phyloP scores from a whole-genome alignment of 2,888 invertebrate genomes.

The Nipponacmea schrenckii region DNA sequence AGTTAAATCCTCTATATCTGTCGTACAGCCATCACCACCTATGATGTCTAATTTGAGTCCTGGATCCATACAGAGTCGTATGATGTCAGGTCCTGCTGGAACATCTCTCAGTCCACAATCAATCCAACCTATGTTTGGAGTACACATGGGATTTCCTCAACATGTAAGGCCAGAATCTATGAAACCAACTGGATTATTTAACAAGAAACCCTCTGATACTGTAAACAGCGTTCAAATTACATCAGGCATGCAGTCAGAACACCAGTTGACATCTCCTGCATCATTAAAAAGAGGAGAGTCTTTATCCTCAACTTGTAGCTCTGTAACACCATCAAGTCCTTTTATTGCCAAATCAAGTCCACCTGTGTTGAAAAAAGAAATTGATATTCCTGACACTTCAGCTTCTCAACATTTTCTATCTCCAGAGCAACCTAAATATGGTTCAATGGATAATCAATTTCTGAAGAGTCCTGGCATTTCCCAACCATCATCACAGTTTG shows the following conservation, averaged over 20 bases:
- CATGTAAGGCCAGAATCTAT: background rate
- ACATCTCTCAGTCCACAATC: background rate
- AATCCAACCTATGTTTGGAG: background rate
- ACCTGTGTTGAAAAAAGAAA: slow-evolving; percentile 1
- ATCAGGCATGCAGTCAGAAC: background rate
- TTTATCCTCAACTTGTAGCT: slow-evolving; percentile 8
- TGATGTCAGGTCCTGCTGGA: too few species aligned
- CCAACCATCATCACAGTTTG: background rate
- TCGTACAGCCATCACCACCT: background rate
- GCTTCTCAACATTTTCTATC: background rate
- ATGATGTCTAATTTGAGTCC: background rate
- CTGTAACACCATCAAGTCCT: slow-evolving; percentile 11
- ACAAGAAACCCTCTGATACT: background rate
- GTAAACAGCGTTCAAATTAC: background rate
- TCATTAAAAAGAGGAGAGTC: slow-evolving; percentile 1
- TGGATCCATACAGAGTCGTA: too few species aligned
- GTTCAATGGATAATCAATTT: background rate
- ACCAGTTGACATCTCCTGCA: background rate
- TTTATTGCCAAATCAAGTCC: background rate
- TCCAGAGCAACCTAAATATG: background rate
- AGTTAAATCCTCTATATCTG: background rate
- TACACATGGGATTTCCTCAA: slow-evolving; percentile 5
- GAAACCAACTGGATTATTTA: slow-evolving; percentile 6
- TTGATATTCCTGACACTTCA: background rate
- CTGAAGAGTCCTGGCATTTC: background rate